phyloP scores from a whole-genome alignment of 2,797 vertebrate species.

The Prunella strophiata region DNA sequence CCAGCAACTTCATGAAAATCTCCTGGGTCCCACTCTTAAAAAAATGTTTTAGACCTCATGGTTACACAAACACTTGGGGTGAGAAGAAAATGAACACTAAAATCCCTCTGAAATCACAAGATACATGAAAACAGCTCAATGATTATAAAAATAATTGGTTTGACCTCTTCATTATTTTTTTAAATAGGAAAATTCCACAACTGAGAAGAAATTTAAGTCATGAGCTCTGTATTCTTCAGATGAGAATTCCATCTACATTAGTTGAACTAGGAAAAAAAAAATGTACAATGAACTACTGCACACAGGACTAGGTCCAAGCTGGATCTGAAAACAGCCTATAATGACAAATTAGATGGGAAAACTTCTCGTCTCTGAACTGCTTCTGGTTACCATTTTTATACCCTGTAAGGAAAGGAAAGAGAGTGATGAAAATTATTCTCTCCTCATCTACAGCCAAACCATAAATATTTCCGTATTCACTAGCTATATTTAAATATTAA shows the following conservation, averaged over 20 bases:
- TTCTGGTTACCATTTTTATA: slow-evolving; percentile 24
- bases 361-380: background rate
- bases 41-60: background rate
- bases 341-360: background rate
- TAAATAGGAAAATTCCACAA: background rate
- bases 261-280: background rate
- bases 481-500: slow-evolving; percentile 14
- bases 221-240: background rate
- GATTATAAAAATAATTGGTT: background rate
- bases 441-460: background rate
- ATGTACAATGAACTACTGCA: background rate
- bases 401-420: slow-evolving; percentile 10
- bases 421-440: background rate
- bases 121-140: background rate
- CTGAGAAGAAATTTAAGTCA: background rate
- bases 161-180: background rate
- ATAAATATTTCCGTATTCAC: slow-evolving; percentile 27
- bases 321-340: background rate
- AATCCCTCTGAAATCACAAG: background rate
- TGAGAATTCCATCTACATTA: background rate
- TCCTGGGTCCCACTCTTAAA: background rate
- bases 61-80: background rate
- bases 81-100: background rate
- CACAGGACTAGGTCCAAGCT: background rate
- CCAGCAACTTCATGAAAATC: background rate